A percentile compares a stretch with the other conserved stretches of the same genome.
Evolutionary conservation across 2,113 vertebrate genomes (phyloP).

Genomic region (Laterallus jamaicensis): DNA sequence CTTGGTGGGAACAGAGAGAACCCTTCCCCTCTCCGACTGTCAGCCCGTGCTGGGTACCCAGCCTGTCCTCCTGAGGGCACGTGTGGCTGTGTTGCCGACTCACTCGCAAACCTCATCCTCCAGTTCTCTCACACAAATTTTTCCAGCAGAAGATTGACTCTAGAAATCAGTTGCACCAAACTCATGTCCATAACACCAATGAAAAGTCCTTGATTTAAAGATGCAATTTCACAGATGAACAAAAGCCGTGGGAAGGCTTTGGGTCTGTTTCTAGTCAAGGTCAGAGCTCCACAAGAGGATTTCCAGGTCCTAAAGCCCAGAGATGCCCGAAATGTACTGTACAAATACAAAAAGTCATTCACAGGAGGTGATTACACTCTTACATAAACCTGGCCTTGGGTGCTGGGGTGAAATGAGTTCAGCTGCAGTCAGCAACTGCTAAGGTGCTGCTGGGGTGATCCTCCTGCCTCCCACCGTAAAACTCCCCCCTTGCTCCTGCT

Average conservation of each 20-base stretch:
- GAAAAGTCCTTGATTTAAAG: neutral
- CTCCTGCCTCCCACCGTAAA: neutral
- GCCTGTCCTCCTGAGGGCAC: neutral
- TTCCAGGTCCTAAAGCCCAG: neutral
- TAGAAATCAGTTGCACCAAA: neutral
- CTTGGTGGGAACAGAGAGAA: neutral
- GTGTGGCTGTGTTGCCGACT: fast-evolving
- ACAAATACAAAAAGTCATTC: neutral
- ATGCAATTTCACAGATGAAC: neutral
- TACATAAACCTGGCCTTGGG: neutral
- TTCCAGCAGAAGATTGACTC: neutral
- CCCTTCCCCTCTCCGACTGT: neutral
- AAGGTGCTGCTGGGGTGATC: fast-evolving
- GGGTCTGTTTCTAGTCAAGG: neutral
- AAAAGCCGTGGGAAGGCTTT: neutral
- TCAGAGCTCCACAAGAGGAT: neutral
- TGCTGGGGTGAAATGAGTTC: neutral
- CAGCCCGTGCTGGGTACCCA: neutral
- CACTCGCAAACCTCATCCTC: neutral
- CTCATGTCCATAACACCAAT: neutral
- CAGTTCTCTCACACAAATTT: neutral
- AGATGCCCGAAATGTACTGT: neutral
- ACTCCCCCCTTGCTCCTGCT: fast-evolving
- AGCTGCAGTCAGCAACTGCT: neutral
- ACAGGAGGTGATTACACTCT: neutral